These are phyloP conservation scores for Sebastes oblongus DNA, from an alignment of 2,797 vertebrate species.

Conservation along the genomic window DNA sequence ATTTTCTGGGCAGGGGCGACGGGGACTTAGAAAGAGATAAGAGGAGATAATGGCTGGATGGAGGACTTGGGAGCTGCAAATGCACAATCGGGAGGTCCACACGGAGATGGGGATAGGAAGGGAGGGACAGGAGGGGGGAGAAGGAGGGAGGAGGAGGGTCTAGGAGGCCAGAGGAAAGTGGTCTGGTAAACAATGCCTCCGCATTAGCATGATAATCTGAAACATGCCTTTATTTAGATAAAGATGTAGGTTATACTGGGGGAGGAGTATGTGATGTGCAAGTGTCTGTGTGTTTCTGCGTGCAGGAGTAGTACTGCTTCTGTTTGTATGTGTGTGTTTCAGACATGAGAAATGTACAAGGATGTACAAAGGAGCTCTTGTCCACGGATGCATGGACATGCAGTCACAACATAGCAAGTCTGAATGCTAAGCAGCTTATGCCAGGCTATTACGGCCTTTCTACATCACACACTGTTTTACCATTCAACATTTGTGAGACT, in stretches of 20 bases:
- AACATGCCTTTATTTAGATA: constrained; percentile 72
- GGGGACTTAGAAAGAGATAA: constrained; percentile 78
- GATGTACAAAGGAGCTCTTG: constrained; percentile 13
- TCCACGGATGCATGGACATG: neutral
- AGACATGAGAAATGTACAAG: constrained; percentile 1
- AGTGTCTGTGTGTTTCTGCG: constrained; percentile 2
- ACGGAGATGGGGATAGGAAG: constrained; percentile 36
- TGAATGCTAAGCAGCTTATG: constrained; percentile 36
- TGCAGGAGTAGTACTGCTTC: neutral
- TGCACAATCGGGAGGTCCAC: constrained; percentile 69
- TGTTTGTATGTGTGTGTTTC: neutral
- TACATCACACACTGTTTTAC: constrained; percentile 1
- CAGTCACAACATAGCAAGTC: constrained; percentile 36
- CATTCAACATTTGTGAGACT: neutral
- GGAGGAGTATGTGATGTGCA: constrained; percentile 26
- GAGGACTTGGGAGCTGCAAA: constrained; percentile 69
- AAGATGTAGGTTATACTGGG: constrained; percentile 72
- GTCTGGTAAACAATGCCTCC: constrained; percentile 73
- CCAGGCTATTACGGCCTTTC: neutral
- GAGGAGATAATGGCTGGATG: constrained; percentile 79
- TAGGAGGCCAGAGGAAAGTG: constrained; percentile 66
- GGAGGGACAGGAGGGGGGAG: constrained; percentile 5
- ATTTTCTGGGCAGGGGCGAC: constrained; percentile 62
- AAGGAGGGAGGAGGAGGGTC: constrained; percentile 49
- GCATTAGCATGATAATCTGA: constrained; percentile 75